A percentile compares a stretch with the other conserved stretches of the same genome.
Conservation (phyloP, 2,797 vertebrate species). For the Gallinago solitaria region DNA sequence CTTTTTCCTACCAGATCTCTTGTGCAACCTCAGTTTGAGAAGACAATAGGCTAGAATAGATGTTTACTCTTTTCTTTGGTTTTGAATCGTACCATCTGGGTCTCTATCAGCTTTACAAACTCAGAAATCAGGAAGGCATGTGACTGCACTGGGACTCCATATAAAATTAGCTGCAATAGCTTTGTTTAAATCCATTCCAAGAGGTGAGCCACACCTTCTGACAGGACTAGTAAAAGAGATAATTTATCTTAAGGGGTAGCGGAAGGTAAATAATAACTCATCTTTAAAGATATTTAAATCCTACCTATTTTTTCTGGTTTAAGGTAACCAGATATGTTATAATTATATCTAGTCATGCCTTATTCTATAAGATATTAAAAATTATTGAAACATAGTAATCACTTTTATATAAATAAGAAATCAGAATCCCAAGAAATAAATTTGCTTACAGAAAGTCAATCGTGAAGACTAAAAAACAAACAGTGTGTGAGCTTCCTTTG, state of each 20-base stretch:
- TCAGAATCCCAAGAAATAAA: not conserved
- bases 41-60: not conserved
- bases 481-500: not conserved
- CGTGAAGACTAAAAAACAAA: not conserved
- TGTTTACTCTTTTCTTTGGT: not conserved
- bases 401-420: not conserved
- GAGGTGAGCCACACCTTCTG: not conserved
- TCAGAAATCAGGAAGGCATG: not conserved
- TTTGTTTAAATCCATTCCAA: not conserved
- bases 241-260: not conserved
- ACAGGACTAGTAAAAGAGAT: not conserved
- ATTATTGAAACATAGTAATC: not conserved
- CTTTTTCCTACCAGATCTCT: not conserved
- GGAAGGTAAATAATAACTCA: not conserved
- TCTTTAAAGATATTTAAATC: not conserved
- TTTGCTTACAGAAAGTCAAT: not conserved
- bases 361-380: not conserved
- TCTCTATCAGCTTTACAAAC: not conserved
- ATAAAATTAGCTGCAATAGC: not conserved
- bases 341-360: not conserved
- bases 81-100: not conserved
- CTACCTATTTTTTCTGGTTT: not conserved
- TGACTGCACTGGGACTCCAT: not conserved
- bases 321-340: not conserved
- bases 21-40: not conserved